A percentile compares a stretch with the other conserved stretches of the same genome.
These are phyloP conservation scores for Nesoenas mayeri DNA, from an alignment of 2,113 vertebrate genomes.

Conservation along the genomic window DNA sequence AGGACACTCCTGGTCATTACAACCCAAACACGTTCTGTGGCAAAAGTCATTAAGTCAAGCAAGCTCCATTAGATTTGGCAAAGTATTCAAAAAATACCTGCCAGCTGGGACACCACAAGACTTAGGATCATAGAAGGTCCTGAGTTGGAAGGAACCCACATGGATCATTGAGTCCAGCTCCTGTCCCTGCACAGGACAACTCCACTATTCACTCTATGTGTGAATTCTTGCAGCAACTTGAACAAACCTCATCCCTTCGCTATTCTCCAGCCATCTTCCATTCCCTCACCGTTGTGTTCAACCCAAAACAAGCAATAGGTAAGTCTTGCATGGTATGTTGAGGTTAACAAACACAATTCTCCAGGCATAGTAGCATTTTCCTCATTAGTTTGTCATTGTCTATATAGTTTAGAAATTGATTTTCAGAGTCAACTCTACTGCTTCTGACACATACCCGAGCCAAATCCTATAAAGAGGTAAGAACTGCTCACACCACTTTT, in stretches of 20 bases:
- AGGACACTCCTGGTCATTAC: neutral
- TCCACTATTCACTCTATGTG: too few relatives aligned
- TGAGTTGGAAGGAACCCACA: too few relatives aligned
- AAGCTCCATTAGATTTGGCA: neutral
- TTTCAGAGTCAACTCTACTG: neutral
- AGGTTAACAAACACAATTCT: neutral
- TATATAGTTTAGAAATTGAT: neutral
- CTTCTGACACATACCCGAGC: neutral
- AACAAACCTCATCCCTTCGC: neutral
- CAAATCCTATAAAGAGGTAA: neutral
- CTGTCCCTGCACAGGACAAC: too few relatives aligned
- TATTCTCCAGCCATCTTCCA: neutral
- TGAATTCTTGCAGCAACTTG: neutral
- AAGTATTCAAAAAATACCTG: neutral
- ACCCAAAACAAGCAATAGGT: neutral
- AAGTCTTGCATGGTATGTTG: neutral
- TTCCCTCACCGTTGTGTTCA: neutral
- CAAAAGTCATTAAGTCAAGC: neutral
- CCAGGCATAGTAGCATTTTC: neutral
- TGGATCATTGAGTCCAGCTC: too few relatives aligned
- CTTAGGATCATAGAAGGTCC: neutral
- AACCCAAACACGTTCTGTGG: neutral
- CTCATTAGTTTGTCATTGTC: neutral
- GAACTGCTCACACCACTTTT: neutral
- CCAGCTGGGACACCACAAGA: neutral